Evolutionary conservation across 2,888 invertebrate species (phyloP).

Genomic region (Trachelus iudaicus): DNA sequence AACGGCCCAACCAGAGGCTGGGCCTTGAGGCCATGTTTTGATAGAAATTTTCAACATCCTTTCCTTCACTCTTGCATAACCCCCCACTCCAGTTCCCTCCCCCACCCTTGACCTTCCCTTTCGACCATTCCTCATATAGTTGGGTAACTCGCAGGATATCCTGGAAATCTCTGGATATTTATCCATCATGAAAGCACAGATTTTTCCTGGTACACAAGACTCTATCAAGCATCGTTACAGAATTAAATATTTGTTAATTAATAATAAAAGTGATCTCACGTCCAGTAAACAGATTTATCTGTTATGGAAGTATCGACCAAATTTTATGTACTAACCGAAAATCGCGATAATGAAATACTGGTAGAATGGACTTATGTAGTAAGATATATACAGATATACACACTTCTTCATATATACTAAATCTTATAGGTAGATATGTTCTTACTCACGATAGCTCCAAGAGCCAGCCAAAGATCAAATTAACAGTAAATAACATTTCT

Average conservation of each 20-base stretch:
- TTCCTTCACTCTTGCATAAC: background rate
- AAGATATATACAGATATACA: background rate
- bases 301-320: background rate
- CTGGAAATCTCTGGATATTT: background rate
- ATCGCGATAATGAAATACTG: background rate
- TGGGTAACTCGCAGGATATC: background rate
- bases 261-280: background rate
- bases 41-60: background rate
- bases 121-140: background rate
- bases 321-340: background rate
- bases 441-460: background rate
- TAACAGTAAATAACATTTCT: constrained; percentile 31
- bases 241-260: background rate
- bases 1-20: background rate
- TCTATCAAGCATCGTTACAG: background rate
- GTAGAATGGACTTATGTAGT: background rate
- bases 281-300: background rate
- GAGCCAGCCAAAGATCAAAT: constrained; percentile 15
- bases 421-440: background rate
- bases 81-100: no score
- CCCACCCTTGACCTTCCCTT: no score
- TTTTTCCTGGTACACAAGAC: background rate
- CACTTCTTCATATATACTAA: background rate
- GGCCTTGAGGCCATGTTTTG: background rate
- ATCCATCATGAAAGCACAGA: background rate